These are phyloP conservation scores for Sylvietta virens DNA, from an alignment of 2,113 vertebrate genomes.

Conservation along the genomic window DNA sequence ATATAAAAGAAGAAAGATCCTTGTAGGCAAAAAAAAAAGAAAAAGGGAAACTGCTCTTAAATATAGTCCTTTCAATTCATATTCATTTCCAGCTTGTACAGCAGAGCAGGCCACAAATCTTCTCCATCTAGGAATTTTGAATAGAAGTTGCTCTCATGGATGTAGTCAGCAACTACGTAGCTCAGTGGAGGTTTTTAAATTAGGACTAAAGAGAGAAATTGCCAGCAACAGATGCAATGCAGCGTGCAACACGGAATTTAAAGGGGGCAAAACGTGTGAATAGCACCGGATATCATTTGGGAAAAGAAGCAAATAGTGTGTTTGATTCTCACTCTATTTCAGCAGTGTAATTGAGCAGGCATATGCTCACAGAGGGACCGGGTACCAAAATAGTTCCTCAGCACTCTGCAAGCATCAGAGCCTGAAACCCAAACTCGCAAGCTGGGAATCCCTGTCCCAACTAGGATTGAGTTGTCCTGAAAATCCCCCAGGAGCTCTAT, in stretches of 20 bases:
- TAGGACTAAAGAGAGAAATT: constrained; percentile 59
- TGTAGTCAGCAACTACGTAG: not conserved
- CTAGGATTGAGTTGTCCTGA: not conserved
- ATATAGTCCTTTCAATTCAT: constrained; percentile 20
- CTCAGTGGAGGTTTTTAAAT: constrained; percentile 58
- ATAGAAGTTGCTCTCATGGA: not conserved
- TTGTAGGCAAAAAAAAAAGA: constrained; percentile 54
- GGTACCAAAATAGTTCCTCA: constrained; percentile 11
- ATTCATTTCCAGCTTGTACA: not conserved
- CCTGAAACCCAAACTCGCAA: not conserved
- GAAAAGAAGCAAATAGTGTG: not conserved
- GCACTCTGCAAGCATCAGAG: not conserved
- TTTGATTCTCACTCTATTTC: constrained; percentile 3
- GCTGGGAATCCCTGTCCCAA: not conserved
- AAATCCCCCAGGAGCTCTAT: not conserved
- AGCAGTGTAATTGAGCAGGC: not conserved
- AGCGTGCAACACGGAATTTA: not conserved
- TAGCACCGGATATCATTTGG: constrained; percentile 9
- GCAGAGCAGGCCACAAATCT: not conserved
- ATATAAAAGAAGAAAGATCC: constrained; percentile 56
- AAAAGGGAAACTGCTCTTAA: not conserved
- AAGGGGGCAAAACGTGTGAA: constrained; percentile 14
- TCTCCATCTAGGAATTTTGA: constrained; percentile 38
- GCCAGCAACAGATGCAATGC: constrained; percentile 46
- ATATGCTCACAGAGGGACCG: not conserved